Percentiles rank a stretch among this genome's conserved stretches.
These are phyloP conservation scores for Araneus ventricosus DNA, from an alignment of 1,140 invertebrate species.

Conservation along the genomic window DNA sequence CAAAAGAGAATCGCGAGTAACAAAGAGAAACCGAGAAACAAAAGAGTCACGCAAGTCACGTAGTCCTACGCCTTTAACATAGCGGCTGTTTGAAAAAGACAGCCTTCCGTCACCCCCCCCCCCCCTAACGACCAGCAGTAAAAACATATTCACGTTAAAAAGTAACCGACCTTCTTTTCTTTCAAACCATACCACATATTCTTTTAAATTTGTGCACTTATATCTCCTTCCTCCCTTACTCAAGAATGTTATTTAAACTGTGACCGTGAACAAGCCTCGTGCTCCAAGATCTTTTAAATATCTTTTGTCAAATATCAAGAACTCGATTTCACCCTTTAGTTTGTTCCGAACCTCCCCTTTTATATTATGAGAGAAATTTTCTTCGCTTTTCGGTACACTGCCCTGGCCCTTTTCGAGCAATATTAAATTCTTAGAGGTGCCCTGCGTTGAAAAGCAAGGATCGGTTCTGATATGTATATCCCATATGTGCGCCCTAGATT, in stretches of 20 bases:
- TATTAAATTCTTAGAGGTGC: conserved; percentile 55
- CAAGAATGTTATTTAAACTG: not conserved
- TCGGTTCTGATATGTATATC: conserved; percentile 34
- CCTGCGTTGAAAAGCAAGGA: not conserved
- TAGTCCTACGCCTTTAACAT: too few relatives aligned
- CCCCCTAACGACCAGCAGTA: too few relatives aligned
- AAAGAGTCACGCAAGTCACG: too few relatives aligned
- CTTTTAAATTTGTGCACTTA: not conserved
- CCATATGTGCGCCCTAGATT: not conserved
- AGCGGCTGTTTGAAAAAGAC: too few relatives aligned
- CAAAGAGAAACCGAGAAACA: too few relatives aligned
- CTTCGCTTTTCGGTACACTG: not conserved
- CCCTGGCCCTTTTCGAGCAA: not conserved
- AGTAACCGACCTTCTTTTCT: not conserved
- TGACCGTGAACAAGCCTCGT: not conserved
- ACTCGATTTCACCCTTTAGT: not conserved
- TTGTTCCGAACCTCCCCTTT: conserved; percentile 9
- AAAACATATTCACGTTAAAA: not conserved
- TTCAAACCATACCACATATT: not conserved
- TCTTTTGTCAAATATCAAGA: conserved; percentile 29
- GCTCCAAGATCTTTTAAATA: not conserved
- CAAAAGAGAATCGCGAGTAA: too few relatives aligned
- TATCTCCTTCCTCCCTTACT: not conserved
- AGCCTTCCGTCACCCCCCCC: too few relatives aligned
- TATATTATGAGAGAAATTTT: conserved; percentile 56